These are phyloP conservation scores for Cryptoleucopteryx plumbea DNA, from an alignment of 2,113 vertebrate genomes.

Conservation along the genomic window DNA sequence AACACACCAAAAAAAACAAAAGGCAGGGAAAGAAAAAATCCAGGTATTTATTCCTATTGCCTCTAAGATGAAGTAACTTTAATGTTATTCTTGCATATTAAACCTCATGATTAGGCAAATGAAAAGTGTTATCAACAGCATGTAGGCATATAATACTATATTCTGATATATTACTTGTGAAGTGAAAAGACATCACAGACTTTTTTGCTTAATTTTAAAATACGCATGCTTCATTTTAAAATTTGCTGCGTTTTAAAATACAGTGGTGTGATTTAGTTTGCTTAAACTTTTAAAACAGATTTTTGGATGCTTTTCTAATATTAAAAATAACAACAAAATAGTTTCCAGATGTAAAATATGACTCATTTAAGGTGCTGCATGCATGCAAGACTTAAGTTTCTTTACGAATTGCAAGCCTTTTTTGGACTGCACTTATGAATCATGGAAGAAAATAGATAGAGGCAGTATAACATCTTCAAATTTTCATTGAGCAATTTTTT, in stretches of 20 bases:
- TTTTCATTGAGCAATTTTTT: background rate
- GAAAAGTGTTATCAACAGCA: background rate
- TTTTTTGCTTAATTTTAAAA: background rate
- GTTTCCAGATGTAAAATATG: background rate
- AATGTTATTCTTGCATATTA: background rate
- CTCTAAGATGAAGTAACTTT: background rate
- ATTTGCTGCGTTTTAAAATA: background rate
- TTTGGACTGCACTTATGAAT: background rate
- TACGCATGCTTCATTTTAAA: background rate
- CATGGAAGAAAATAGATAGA: background rate
- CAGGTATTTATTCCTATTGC: background rate
- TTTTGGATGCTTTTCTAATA: background rate
- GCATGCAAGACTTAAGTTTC: background rate
- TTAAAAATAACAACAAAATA: background rate
- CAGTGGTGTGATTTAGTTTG: background rate
- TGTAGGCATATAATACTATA: background rate
- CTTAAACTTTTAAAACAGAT: background rate
- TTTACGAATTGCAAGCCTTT: background rate
- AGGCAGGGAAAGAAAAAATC: fast-evolving
- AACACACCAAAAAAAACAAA: background rate
- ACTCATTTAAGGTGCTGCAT: background rate
- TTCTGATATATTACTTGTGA: background rate
- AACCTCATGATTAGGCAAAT: background rate
- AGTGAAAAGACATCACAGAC: background rate
- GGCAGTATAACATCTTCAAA: background rate